Evolutionary conservation across 1,140 invertebrate genomes (phyloP).

Genomic region (Drosophila pseudoobscura): DNA sequence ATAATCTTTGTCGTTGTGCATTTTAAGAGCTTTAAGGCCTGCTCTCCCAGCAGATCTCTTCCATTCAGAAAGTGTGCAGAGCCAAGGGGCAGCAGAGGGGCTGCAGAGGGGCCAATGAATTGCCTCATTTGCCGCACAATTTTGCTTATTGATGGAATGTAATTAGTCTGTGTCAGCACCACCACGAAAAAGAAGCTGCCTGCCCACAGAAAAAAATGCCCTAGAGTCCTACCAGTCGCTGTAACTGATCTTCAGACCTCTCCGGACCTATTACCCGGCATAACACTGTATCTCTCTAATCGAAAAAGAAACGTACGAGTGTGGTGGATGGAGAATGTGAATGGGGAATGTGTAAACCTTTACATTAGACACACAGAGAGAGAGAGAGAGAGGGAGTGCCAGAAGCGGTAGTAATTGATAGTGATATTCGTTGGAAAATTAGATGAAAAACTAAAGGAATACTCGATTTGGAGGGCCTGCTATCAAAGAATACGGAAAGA

Average conservation of each 20-base stretch:
- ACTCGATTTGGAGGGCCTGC: no score
- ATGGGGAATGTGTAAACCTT: constrained; percentile 9
- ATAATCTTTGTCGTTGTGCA: constrained; percentile 74
- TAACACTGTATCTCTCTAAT: constrained; percentile 17
- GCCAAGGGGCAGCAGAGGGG: constrained; percentile 2
- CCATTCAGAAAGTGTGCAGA: constrained; percentile 41
- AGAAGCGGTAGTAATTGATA: no score
- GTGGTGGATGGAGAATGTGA: constrained; percentile 13
- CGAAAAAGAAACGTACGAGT: constrained; percentile 27
- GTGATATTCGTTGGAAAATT: no score
- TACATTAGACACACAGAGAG: not conserved
- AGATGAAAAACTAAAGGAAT: no score
- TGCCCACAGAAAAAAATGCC: constrained; percentile 36
- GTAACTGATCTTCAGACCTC: constrained; percentile 38
- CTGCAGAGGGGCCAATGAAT: constrained; percentile 51
- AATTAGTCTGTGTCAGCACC: constrained; percentile 75
- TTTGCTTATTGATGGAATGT: constrained; percentile 73
- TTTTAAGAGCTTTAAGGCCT: constrained; percentile 47
- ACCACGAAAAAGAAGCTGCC: constrained; percentile 6
- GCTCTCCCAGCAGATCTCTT: not conserved
- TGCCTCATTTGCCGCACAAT: constrained; percentile 75
- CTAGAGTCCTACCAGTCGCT: constrained; percentile 35
- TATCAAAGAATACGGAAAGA: no score
- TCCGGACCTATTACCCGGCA: constrained; percentile 18
- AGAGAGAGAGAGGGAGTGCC: not conserved